Conservation (phyloP, 2,113 vertebrate species). For the Spheniscus mendiculus region DNA sequence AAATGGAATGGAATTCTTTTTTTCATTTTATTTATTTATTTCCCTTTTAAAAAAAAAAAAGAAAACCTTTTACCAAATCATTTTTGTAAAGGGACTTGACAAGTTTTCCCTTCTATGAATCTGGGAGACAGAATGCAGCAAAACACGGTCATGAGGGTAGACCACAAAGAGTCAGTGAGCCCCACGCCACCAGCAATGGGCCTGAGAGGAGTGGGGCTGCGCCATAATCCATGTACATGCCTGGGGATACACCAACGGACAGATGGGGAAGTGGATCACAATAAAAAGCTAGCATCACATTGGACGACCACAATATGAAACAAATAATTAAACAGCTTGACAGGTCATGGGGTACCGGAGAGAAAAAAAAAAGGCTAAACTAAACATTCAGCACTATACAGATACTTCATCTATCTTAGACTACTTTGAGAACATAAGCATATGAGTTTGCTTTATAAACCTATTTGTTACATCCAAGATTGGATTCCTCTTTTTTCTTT, state of each 20-base stretch:
- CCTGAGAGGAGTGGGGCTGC: not conserved
- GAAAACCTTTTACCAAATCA: not conserved
- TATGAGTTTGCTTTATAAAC: not conserved
- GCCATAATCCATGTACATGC: not conserved
- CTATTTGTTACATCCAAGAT: not conserved
- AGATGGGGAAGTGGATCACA: not conserved
- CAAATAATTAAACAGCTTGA: not conserved
- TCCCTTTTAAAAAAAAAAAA: not conserved
- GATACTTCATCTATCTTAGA: not conserved
- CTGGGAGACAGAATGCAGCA: constrained; percentile 43
- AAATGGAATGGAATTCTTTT: constrained; percentile 59
- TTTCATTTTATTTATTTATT: constrained; percentile 79
- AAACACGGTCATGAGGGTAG: not conserved
- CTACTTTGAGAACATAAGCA: not conserved
- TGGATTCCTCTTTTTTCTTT: not conserved
- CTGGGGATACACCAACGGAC: not conserved
- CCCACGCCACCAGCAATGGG: not conserved
- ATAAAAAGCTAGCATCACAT: not conserved
- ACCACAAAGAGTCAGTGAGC: not conserved
- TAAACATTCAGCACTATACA: not conserved
- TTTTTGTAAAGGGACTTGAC: constrained; percentile 31
- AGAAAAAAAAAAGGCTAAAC: not conserved
- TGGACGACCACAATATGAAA: not conserved
- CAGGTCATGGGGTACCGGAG: not conserved
- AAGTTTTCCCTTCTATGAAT: constrained; percentile 47